A percentile compares a stretch with the other conserved stretches of the same genome.
phyloP scores from a whole-genome alignment of 2,797 vertebrate genomes.

The Oophaga sylvatica region DNA sequence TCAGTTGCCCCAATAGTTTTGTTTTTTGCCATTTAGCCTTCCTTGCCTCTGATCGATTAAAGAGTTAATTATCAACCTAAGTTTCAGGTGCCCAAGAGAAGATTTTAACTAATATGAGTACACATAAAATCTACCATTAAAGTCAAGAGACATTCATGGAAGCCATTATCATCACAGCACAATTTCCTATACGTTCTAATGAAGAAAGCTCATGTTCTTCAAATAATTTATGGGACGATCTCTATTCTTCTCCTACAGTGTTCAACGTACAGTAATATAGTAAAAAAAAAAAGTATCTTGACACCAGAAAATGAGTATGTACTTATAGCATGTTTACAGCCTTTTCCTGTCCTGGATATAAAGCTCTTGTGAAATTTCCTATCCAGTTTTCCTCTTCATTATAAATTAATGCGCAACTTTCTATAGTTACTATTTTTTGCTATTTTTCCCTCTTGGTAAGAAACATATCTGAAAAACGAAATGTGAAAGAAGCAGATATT shows the following conservation, averaged over 20 bases:
- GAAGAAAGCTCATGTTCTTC: conserved; percentile 15
- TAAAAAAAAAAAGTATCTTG: not conserved
- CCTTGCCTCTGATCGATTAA: not conserved
- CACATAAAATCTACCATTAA: not conserved
- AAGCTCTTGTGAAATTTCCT: conserved; percentile 25
- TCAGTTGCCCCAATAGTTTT: not conserved
- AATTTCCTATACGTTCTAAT: conserved; percentile 2
- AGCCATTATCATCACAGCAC: not conserved
- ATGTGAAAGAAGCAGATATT: not conserved
- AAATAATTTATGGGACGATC: not conserved
- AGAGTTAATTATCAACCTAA: not conserved
- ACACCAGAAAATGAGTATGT: not conserved
- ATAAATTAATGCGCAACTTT: conserved; percentile 38
- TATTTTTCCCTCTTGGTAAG: not conserved
- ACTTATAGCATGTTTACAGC: not conserved
- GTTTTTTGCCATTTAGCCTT: not conserved
- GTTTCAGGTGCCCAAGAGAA: not conserved
- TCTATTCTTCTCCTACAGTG: not conserved
- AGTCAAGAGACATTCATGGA: not conserved
- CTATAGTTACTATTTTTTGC: not conserved
- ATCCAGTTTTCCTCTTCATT: conserved; percentile 20
- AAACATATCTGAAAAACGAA: conserved; percentile 7
- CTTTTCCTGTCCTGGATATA: conserved; percentile 11
- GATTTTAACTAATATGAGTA: not conserved
- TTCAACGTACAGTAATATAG: not conserved